Conservation (phyloP, 2,888 invertebrate species). For the Polymixis flavicincta region DNA sequence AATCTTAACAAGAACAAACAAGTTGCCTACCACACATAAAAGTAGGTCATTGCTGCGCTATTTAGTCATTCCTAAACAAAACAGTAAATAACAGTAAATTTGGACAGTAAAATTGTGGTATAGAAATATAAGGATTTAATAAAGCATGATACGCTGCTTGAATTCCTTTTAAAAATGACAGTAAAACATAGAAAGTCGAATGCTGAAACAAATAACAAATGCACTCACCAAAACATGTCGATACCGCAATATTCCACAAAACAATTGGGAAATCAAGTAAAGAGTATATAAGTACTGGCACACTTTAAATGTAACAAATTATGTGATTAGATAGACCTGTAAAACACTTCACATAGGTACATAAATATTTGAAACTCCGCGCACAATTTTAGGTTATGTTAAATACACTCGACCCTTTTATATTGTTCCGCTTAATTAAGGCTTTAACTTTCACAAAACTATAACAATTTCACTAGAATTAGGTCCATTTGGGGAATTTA, state of each 20-base stretch:
- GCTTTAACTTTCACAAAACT: neutral
- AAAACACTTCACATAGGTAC: slow-evolving; percentile 6
- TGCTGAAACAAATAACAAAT: neutral
- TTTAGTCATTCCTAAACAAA: neutral
- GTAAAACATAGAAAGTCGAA: neutral
- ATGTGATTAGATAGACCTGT: neutral
- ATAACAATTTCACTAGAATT: neutral
- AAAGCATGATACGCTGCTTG: neutral
- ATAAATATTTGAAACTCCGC: slow-evolving; percentile 49
- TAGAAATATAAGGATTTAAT: neutral
- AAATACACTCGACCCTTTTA: slow-evolving; percentile 29
- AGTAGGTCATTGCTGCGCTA: slow-evolving; percentile 48
- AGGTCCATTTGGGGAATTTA: neutral
- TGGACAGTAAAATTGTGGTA: neutral
- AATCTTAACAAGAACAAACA: neutral
- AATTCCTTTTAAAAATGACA: neutral
- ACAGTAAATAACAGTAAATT: neutral
- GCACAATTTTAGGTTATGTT: slow-evolving; percentile 63
- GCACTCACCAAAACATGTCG: slow-evolving; percentile 53
- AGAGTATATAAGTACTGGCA: neutral
- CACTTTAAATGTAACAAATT: neutral
- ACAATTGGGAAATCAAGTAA: neutral
- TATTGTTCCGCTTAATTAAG: neutral
- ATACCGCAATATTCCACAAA: slow-evolving; percentile 10
- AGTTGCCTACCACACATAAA: neutral